Evolutionary conservation across 2,797 vertebrate species (phyloP), one percentile per base, ranked within the genome.

Genomic region (Anguilla marmorata): DNA sequence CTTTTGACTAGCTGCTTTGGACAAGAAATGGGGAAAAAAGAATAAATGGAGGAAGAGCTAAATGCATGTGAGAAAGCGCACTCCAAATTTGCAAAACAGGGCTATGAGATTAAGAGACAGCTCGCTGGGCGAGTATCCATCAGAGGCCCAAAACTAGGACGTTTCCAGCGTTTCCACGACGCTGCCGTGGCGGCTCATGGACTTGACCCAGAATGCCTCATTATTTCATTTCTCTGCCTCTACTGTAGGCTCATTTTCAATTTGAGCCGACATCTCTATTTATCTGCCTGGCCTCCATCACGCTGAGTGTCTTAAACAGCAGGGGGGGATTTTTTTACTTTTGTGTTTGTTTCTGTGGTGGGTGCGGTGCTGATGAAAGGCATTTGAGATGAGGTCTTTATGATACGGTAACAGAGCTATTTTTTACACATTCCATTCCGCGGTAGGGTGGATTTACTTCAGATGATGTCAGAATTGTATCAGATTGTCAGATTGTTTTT

Each of bases 201-300:
- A 82, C 21, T n/a, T 24, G 79, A 82, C 79, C 79, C 79, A 50
- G 19, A 82, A 50, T 50, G 79, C 79, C 19, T 82, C 41, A 41
- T 48, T 50, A 45, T 82, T 45, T 82, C 6, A 82, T 82, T 82
- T 50, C 21, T 50, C 41, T 27, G 21, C 79, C 41, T 24, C 45
- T 48, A 45, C 54, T 19, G 19, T n/a, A 30, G 30, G 30, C 30
- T 82, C n/a, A 48, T 82, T 5, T 48, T 41, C 33, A 45, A 7
- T 79, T 79, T 45, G 76, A 79, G 76, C 41, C 2, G 9, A 82
- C 79, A n/a, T 82, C 79, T 82, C 14, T 50, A 50, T n/a, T 50
- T 48, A 50, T 41, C 33, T 30, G 2, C 33, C 72, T 6, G 14
- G 72, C 72, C 27, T 37, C 69, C 30, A 37, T 74, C 30, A 21